A percentile compares a stretch with the other conserved stretches of the same genome.
These are phyloP conservation scores for Caenorhabditis sp. DNA, from an alignment of 2,888 invertebrate genomes.

Conservation along the genomic window DNA sequence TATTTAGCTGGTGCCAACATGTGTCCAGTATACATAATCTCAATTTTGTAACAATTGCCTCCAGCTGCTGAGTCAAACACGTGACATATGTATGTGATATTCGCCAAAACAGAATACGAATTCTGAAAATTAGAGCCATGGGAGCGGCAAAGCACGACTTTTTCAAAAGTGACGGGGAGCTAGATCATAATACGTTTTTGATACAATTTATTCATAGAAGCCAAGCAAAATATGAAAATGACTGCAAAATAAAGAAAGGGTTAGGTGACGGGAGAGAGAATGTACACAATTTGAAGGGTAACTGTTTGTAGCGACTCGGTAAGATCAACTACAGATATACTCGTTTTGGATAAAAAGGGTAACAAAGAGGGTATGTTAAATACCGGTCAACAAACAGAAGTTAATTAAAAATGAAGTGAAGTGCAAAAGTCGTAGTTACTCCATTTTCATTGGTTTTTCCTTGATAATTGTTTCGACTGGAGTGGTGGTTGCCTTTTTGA, in stretches of 20 bases:
- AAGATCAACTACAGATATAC: slow-evolving; percentile 34
- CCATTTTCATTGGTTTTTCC: slow-evolving; percentile 34
- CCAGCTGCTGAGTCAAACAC: background rate
- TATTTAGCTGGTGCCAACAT: slow-evolving; percentile 10
- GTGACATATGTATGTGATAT: background rate
- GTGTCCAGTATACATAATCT: background rate
- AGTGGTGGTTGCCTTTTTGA: slow-evolving; percentile 57
- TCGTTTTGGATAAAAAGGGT: slow-evolving; percentile 31
- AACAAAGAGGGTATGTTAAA: background rate
- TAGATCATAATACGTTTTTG: no score
- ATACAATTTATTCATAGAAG: background rate
- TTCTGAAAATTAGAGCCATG: background rate
- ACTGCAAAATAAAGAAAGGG: background rate
- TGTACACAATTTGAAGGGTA: slow-evolving; percentile 45
- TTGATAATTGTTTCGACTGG: background rate
- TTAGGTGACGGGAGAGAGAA: background rate
- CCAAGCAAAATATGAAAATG: background rate
- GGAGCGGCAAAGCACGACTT: background rate
- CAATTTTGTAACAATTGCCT: background rate
- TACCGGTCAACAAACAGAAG: slow-evolving; percentile 45
- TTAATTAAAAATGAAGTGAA: slow-evolving; percentile 4
- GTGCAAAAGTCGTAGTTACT: slow-evolving; percentile 14
- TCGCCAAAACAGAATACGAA: slow-evolving; percentile 3
- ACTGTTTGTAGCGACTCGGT: slow-evolving; percentile 31
- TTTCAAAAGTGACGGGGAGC: no score